phyloP scores from a whole-genome alignment of 1,140 invertebrate genomes.

The Drosophila serrata region DNA sequence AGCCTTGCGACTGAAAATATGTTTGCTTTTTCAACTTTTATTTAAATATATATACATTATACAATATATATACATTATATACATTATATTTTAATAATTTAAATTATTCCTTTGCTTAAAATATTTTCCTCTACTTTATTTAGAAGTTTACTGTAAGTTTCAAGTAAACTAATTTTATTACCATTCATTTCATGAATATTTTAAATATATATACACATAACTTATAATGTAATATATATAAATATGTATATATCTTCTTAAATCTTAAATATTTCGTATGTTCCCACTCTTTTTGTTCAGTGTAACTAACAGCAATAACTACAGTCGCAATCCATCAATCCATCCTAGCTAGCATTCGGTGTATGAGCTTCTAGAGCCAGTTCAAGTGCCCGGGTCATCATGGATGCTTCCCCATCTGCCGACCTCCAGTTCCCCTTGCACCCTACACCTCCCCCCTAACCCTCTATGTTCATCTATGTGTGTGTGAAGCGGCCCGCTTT shows the following conservation, averaged over 20 bases:
- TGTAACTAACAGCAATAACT: slow-evolving; percentile 31
- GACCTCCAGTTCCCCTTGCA: slow-evolving; percentile 14
- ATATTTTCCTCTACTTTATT: not conserved
- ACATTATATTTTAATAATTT: not conserved
- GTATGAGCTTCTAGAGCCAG: slow-evolving; percentile 57
- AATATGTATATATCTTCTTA: not conserved
- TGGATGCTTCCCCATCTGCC: slow-evolving; percentile 37
- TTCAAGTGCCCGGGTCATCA: slow-evolving; percentile 79
- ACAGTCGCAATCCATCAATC: slow-evolving; percentile 78
- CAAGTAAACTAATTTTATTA: no score
- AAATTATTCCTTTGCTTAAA: not conserved
- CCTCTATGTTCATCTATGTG: slow-evolving; percentile 22
- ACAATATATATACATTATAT: no score
- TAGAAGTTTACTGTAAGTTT: not conserved
- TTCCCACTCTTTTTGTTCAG: not conserved
- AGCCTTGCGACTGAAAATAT: no score
- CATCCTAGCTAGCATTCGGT: slow-evolving; percentile 56
- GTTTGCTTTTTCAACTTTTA: no score
- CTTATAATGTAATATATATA: no score
- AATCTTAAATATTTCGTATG: no score
- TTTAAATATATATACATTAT: no score
- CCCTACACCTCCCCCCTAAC: not conserved
- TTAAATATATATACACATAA: not conserved
- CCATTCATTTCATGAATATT: not conserved
- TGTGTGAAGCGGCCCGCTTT: slow-evolving; percentile 37